phyloP scores from a whole-genome alignment of 2,888 invertebrate genomes.

The Pelosia muscerda region DNA sequence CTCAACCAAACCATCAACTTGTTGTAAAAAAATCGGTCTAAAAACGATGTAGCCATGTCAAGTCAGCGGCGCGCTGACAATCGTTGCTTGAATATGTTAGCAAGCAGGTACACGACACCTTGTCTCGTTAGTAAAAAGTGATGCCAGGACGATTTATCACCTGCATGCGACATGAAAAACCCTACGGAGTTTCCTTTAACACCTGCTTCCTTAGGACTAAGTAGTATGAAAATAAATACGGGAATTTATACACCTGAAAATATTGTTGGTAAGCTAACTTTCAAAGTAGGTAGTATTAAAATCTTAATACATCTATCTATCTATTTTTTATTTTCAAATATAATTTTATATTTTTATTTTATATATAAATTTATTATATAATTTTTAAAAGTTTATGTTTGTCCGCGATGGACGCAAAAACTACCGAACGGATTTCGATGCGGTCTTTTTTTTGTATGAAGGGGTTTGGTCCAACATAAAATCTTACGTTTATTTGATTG shows the following conservation, averaged over 20 bases:
- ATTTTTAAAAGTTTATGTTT: too few species aligned
- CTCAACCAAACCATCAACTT: conserved; percentile 65
- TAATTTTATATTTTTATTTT: too few species aligned
- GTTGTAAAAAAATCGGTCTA: conserved; percentile 58
- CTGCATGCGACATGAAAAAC: conserved; percentile 73
- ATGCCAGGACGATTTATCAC: conserved; percentile 83
- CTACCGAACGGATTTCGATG: too few species aligned
- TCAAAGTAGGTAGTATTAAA: not conserved
- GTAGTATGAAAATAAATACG: conserved; percentile 69
- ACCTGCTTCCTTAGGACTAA: conserved; percentile 62
- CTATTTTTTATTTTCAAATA: too few species aligned
- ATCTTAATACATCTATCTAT: too few species aligned
- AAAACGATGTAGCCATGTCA: conserved; percentile 56
- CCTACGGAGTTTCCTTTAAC: conserved; percentile 68
- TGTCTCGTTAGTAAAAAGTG: conserved; percentile 85
- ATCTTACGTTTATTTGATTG: too few species aligned
- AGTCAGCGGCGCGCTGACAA: conserved; percentile 65
- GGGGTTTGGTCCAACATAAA: too few species aligned
- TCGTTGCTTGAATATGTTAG: conserved; percentile 77
- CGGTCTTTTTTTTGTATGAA: too few species aligned
- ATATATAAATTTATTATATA: too few species aligned
- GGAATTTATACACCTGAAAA: conserved; percentile 41
- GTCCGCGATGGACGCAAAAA: too few species aligned
- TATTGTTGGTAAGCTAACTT: not conserved
- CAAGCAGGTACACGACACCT: conserved; percentile 74